Conservation (phyloP, 2,888 invertebrate genomes). For the Taenaris catops region DNA sequence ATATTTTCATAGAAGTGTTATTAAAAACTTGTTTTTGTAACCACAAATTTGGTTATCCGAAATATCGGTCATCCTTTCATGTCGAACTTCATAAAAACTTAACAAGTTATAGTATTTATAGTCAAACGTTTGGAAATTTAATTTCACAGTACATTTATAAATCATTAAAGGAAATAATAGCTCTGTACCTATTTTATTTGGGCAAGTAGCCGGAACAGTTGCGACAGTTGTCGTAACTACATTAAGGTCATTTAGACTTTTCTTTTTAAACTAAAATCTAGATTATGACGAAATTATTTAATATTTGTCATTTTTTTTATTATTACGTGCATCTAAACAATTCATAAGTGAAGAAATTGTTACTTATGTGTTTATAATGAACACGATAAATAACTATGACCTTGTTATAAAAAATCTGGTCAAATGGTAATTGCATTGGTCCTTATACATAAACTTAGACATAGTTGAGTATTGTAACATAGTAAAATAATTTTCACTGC, state of each 20-base stretch:
- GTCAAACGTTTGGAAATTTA: constrained; percentile 9
- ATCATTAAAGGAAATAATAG: constrained; percentile 13
- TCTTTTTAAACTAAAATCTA: constrained; percentile 2
- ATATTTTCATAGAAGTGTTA: too few species aligned
- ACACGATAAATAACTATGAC: too few species aligned
- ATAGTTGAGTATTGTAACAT: too few species aligned
- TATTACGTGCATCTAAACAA: not conserved
- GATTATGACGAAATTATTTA: not conserved
- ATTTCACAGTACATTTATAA: constrained; percentile 17
- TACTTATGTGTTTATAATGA: too few species aligned
- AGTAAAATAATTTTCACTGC: too few species aligned
- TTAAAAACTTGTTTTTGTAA: not conserved
- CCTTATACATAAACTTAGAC: too few species aligned
- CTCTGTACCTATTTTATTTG: not conserved
- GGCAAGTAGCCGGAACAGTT: constrained; percentile 14
- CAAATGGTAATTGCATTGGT: too few species aligned
- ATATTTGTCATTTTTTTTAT: not conserved
- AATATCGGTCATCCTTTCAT: not conserved
- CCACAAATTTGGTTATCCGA: not conserved
- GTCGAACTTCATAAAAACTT: not conserved
- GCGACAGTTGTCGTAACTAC: constrained; percentile 8
- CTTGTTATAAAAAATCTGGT: too few species aligned
- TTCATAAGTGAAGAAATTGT: too few species aligned
- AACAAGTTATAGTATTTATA: constrained; percentile 3
- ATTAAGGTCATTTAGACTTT: constrained; percentile 16